Conservation (phyloP, 2,888 invertebrate species). For the Aleiodes alternator region DNA sequence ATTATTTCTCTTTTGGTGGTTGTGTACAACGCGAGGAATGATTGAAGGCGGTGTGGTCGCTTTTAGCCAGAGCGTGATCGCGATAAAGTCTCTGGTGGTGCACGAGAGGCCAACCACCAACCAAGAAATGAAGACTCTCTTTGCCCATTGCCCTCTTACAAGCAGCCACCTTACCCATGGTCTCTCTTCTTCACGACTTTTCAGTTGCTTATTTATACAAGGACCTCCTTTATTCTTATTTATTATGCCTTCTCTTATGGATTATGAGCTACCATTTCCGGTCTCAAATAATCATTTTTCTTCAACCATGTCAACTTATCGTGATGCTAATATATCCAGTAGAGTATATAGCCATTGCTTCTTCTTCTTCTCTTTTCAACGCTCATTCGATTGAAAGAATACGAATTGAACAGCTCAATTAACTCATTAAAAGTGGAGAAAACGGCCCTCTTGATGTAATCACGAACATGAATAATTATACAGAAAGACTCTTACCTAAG, state of each 20-base stretch:
- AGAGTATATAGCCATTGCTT: not conserved
- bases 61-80: constrained; percentile 32
- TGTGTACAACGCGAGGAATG: constrained; percentile 17
- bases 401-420: too few relatives aligned
- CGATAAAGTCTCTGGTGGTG: constrained; percentile 30
- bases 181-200: constrained; percentile 19
- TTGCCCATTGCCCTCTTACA: constrained; percentile 32
- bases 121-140: constrained; percentile 32
- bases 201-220: constrained; percentile 11
- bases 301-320: constrained; percentile 7
- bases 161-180: constrained; percentile 22
- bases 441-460: too few relatives aligned
- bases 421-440: too few relatives aligned
- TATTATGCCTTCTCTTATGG: constrained; percentile 18
- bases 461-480: constrained; percentile 6
- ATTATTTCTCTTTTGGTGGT: constrained; percentile 5
- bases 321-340: constrained; percentile 18
- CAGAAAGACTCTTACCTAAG: constrained; percentile 11
- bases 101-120: constrained; percentile 32
- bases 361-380: not conserved
- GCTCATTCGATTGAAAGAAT: not conserved
- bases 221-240: constrained; percentile 23
- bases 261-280: constrained; percentile 20
- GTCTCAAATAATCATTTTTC: constrained; percentile 19
- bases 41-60: constrained; percentile 35